Conservation (phyloP, 2,888 invertebrate species). For the Amblyteles armatorius region DNA sequence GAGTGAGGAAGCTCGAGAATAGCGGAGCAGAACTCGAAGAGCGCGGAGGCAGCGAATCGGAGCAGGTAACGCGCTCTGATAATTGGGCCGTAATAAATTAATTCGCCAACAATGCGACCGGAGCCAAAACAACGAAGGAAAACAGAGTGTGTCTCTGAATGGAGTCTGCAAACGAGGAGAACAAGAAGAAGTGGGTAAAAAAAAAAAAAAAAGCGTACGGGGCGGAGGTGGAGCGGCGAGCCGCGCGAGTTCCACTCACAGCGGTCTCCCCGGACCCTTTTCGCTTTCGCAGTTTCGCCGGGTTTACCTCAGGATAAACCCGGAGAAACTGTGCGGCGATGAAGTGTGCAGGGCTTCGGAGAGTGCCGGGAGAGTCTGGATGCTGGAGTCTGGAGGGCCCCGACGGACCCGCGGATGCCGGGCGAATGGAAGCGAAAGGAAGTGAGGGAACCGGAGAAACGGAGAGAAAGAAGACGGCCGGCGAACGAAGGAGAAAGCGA, state of each 20-base stretch:
- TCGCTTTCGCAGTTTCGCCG: constrained; percentile 14
- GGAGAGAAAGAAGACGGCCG: constrained; percentile 45
- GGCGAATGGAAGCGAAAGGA: constrained; percentile 34
- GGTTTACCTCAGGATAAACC: background rate
- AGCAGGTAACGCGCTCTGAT: constrained; percentile 74
- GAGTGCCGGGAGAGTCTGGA: constrained; percentile 27
- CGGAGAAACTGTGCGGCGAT: constrained; percentile 1
- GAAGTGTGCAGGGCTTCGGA: constrained; percentile 6
- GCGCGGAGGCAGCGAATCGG: constrained; percentile 18
- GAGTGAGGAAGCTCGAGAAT: constrained; percentile 2
- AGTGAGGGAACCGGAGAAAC: constrained; percentile 5
- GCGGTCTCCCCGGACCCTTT: constrained; percentile 11
- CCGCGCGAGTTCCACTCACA: constrained; percentile 40
- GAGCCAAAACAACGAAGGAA: constrained; percentile 74
- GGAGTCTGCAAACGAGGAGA: constrained; percentile 69
- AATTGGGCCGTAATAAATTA: constrained; percentile 84
- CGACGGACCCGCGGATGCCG: constrained; percentile 11
- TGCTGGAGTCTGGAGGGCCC: background rate
- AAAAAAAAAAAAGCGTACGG: background rate
- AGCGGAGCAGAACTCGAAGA: constrained; percentile 1
- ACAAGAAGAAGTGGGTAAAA: constrained; percentile 42
- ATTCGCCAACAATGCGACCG: constrained; percentile 77
- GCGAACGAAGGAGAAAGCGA: constrained; percentile 39
- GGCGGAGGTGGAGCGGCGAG: constrained; percentile 22
- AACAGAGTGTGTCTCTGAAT: constrained; percentile 74